Evolutionary conservation across 92 coral and sea anemone genomes (phyloP), one percentile per base, ranked within the genome.

Genomic region (Phenganax stokvisi): DNA sequence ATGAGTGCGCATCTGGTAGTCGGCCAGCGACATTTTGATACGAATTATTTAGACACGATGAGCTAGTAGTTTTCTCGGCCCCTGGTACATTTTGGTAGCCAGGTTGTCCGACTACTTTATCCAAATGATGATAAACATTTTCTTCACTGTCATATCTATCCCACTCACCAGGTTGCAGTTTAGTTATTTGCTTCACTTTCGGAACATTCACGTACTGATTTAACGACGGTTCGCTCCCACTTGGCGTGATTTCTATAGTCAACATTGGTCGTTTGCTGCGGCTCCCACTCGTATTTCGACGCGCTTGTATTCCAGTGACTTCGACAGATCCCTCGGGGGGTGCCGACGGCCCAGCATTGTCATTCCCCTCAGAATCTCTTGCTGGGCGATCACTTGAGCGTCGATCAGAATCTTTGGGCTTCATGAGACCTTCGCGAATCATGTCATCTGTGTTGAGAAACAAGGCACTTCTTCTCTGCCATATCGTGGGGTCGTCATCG

Each of bases 1-100:
- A 90, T 54, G 92, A 88, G 29, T 25, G 81, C 75, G 71, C 86
- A 77, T 4, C 83, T 73, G 67, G 84, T 20, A 54, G 85, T 64
- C 57, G 64, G 17, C 61, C 83, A 63, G 83, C 72, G 31, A 63
- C 30, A 64, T 79, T 79, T 17, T 54, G 73, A 51, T 79, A 79
- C 28, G 83, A 79, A 27, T n/a, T 79, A 64, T 79, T 54, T 25
- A 79, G 69, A 8, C 74, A 79, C 13, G 51, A 62, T 10, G 69
- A 67, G 56, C 74, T 62, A 9, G 15, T 28, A 68, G 52, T 65
- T 27, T 64, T 65, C 57, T 51, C 72, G 17, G 58, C 20, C 27
- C 27, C 74, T 15, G 83, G 83, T 9, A 79, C 15, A 64, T 79
- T 79, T 54, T 79, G 57, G 74, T 79, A 79, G 15, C 83, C 83